Conservation (phyloP, 35 echinoderm and acorn worm species). For the Ophioderma brevispina region DNA sequence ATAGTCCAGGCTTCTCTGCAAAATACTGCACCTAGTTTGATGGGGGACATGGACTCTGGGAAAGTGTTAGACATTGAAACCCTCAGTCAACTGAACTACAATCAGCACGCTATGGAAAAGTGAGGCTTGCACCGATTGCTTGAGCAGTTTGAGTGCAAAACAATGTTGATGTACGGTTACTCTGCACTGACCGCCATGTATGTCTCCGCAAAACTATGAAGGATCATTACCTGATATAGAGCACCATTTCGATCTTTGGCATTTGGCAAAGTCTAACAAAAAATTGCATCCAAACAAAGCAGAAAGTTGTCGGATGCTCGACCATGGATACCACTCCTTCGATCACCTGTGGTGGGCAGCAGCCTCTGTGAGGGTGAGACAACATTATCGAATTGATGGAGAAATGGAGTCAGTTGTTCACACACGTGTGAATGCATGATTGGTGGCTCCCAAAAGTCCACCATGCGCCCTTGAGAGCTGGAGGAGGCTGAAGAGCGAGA, state of each 20-base stretch:
- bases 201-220: constrained; percentile 20
- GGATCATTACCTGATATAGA: constrained; percentile 27
- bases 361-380: constrained; percentile 27
- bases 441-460: constrained; percentile 30
- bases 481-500: not conserved
- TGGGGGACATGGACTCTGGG: constrained; percentile 30
- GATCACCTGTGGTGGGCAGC: constrained; percentile 64
- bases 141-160: constrained; percentile 1
- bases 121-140: not conserved
- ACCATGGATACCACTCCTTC: constrained; percentile 30
- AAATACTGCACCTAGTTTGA: constrained; percentile 38
- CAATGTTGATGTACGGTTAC: not conserved
- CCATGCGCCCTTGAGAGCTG: constrained; percentile 32
- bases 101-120: constrained; percentile 64
- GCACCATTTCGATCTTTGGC: constrained; percentile 57
- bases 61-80: constrained; percentile 26
- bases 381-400: constrained; percentile 27
- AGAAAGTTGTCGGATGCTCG: constrained; percentile 19
- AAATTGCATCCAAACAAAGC: too few relatives aligned
- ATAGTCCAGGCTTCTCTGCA: constrained; percentile 37
- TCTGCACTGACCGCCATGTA: constrained; percentile 52
- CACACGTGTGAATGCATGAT: constrained; percentile 46
- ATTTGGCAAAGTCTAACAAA: constrained; percentile 30
- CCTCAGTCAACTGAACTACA: constrained; percentile 27
- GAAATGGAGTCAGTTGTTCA: constrained; percentile 53